Evolutionary conservation across 2,797 vertebrate species (phyloP), one percentile per base, ranked within the genome.

Genomic region (Hypotaenidia philippensis): DNA sequence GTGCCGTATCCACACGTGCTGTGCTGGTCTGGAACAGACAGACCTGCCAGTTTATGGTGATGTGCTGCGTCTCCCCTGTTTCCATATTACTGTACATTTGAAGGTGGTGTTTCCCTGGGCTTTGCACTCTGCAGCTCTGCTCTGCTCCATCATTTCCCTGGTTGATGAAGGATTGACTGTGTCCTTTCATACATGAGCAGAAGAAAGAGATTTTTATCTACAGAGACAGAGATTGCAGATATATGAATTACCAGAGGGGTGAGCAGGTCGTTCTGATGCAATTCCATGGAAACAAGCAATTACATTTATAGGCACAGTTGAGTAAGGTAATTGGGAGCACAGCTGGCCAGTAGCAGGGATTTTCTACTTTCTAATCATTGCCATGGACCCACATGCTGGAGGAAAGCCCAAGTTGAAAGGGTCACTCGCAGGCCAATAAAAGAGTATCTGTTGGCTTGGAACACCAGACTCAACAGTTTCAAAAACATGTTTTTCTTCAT

Each of bases 401-500:
- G 80, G 60, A 72, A 50, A 87, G 87, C 94, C 89, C 87, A 79
- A 55, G 74, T 0, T 86, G 83, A 77, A 91, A 90, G 87, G 95
- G 94, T 96, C 94, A 91, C 85, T 94, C 0, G 0, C 70, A 94
- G 95, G 91, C 85, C 80, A 95, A 22, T 79, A 74, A 50, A 68
- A 61, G 77, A 93, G 6, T 90, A 92, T 87, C 87, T 92, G 40
- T 87, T 90, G 90, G 82, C 94, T 45, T 53, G 86, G 71, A 94
- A 76, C 68, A 34, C 41, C 65, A 74, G 27, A 59, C 20, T 49
- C 61, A 92, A 90, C 75, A 63, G 76, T 86, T 93, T 95, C 90
- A 95, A 96, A 93, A 96, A 56, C 59, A 74, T 94, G 87, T 74
- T 94, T 95, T 91, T 84, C 70, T 96, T 66, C 89, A 89, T 95